These are phyloP conservation scores for Sander vitreus DNA, from an alignment of 2,113 vertebrate species.

Conservation along the genomic window DNA sequence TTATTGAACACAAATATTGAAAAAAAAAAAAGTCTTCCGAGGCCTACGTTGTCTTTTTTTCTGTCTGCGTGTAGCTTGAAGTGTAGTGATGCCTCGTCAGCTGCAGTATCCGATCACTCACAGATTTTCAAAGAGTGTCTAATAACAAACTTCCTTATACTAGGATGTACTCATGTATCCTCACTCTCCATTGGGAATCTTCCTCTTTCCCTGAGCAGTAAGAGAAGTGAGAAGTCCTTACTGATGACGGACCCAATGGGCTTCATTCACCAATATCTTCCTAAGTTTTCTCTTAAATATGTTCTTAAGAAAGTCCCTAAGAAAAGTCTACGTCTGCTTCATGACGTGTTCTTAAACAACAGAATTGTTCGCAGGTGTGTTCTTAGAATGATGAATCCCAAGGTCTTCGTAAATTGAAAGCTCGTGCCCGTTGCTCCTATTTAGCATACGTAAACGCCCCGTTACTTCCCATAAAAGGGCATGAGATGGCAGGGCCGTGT, in stretches of 20 bases:
- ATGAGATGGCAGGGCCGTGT: no score
- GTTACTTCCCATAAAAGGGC: no score
- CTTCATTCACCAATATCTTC: no score
- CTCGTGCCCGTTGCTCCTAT: no score
- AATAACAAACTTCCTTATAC: slow-evolving; percentile 23
- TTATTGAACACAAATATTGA: neutral
- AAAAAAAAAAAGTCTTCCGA: neutral
- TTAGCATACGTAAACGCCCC: no score
- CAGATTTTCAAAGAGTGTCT: slow-evolving; percentile 22
- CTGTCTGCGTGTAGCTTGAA: neutral
- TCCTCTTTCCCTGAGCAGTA: neutral
- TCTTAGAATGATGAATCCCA: no score
- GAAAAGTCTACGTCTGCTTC: no score
- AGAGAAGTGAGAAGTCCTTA: neutral
- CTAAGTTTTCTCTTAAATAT: no score
- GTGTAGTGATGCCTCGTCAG: neutral
- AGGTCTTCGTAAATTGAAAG: no score
- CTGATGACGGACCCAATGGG: neutral
- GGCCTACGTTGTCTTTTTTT: neutral
- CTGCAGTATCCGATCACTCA: slow-evolving; percentile 17
- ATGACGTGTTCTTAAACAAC: no score
- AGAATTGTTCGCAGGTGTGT: no score
- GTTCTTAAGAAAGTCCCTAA: no score
- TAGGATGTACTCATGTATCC: slow-evolving; percentile 13
- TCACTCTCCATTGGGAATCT: slow-evolving; percentile 10